Percentiles rank a stretch among this genome's conserved stretches.
Evolutionary conservation across 2,888 invertebrate species (phyloP).

Genomic region (Zygogramma bicolorata): DNA sequence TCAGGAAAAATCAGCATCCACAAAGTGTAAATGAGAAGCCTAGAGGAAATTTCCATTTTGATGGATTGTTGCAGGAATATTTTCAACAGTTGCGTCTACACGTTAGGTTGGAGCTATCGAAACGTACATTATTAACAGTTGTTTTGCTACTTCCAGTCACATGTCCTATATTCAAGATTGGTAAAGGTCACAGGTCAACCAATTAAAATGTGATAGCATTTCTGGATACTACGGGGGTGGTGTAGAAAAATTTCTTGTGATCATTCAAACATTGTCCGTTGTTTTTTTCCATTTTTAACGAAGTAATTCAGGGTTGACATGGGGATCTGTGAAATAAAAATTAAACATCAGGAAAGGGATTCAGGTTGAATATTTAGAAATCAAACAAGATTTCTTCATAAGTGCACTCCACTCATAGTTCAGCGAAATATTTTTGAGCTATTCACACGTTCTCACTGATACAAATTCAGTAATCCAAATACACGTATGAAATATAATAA

Average conservation of each 20-base stretch:
- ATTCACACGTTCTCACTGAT: no score
- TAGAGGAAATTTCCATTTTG: conserved; percentile 43
- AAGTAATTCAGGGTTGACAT: not conserved
- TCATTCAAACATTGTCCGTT: not conserved
- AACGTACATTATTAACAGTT: conserved; percentile 35
- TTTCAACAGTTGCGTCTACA: conserved; percentile 30
- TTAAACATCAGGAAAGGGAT: no score
- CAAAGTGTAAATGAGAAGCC: conserved; percentile 48
- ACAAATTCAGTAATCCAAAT: no score
- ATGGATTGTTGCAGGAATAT: conserved; percentile 14
- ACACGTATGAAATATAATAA: no score
- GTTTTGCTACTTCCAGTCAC: not conserved
- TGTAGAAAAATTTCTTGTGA: not conserved
- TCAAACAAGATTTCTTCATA: no score
- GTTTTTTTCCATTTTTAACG: not conserved
- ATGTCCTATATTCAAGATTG: conserved; percentile 6
- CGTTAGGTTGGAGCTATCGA: conserved; percentile 42
- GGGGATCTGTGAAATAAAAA: not conserved
- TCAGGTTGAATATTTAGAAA: no score
- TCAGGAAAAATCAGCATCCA: conserved; percentile 52
- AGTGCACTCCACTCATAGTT: no score
- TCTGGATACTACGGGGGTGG: not conserved
- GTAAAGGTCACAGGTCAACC: not conserved
- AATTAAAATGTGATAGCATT: not conserved
- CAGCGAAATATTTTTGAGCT: no score